Conservation (phyloP, 1,140 invertebrate species). For the Antheraea pernyi region DNA sequence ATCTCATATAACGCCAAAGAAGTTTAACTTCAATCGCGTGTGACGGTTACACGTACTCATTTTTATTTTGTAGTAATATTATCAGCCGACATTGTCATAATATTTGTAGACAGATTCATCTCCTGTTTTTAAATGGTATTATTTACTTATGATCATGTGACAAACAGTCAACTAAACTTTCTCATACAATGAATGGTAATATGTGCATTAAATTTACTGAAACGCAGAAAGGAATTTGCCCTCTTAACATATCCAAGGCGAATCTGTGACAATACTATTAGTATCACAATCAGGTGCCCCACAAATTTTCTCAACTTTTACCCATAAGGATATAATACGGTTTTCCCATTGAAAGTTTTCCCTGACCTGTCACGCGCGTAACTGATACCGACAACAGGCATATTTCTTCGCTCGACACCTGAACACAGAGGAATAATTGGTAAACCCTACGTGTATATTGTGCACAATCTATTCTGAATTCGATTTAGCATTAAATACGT, state of each 20-base stretch:
- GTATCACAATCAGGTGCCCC: neutral
- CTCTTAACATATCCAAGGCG: neutral
- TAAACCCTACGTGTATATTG: neutral
- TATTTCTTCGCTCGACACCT: neutral
- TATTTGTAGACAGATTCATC: too few species aligned
- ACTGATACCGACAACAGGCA: neutral
- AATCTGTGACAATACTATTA: neutral
- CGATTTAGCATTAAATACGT: neutral
- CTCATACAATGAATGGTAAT: too few species aligned
- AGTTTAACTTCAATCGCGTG: too few species aligned
- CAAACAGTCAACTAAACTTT: too few species aligned
- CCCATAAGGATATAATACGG: neutral
- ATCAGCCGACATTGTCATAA: too few species aligned
- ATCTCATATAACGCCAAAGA: too few species aligned
- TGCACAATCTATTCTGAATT: neutral
- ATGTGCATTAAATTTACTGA: too few species aligned
- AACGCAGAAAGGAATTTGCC: neutral
- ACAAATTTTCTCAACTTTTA: slow-evolving; percentile 2
- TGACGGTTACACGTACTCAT: too few species aligned
- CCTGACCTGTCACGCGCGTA: neutral
- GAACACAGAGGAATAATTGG: neutral
- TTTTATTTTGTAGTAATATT: too few species aligned
- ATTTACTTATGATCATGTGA: too few species aligned
- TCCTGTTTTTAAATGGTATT: too few species aligned
- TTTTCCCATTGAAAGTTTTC: slow-evolving; percentile 1